Evolutionary conservation across 1,140 invertebrate genomes (phyloP).

Genomic region (Lordiphosa clarofinis): DNA sequence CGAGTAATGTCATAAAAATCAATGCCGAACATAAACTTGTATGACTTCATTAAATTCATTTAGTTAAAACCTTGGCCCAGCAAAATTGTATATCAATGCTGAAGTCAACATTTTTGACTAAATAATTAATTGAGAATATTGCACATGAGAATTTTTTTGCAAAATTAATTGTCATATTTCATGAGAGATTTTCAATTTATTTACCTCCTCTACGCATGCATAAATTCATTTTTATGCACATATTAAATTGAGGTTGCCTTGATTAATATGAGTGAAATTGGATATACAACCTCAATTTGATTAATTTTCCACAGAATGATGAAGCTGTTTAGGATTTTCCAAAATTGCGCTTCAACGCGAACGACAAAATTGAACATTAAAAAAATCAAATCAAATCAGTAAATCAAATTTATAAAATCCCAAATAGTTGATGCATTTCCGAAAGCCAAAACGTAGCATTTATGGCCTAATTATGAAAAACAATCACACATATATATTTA

Average conservation of each 20-base stretch:
- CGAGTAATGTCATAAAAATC: too few species aligned
- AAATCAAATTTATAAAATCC: not conserved
- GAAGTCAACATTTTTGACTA: conserved; percentile 8
- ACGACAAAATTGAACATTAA: too few species aligned
- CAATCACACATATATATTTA: conserved; percentile 15
- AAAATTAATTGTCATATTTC: conserved; percentile 48
- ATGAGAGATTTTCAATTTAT: conserved; percentile 39
- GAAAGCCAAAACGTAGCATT: conserved; percentile 15
- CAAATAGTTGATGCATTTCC: conserved; percentile 20
- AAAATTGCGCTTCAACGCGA: too few species aligned
- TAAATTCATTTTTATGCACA: conserved; percentile 9
- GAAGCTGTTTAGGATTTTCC: too few species aligned
- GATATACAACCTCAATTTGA: conserved; percentile 36
- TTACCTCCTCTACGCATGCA: conserved; percentile 5
- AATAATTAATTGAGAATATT: conserved; percentile 48
- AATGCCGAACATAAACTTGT: too few species aligned
- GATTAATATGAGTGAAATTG: conserved; percentile 32
- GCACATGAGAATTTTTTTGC: conserved; percentile 3
- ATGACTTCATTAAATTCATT: too few species aligned
- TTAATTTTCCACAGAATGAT: conserved; percentile 19
- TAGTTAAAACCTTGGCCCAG: too few species aligned
- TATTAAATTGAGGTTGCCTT: conserved; percentile 21
- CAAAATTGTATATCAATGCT: too few species aligned
- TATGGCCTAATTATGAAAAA: conserved; percentile 36
- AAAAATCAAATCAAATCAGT: too few species aligned